A percentile compares a stretch with the other conserved stretches of the same genome.
Evolutionary conservation across 1,140 invertebrate species (phyloP).

Genomic region (Augochlora pura): DNA sequence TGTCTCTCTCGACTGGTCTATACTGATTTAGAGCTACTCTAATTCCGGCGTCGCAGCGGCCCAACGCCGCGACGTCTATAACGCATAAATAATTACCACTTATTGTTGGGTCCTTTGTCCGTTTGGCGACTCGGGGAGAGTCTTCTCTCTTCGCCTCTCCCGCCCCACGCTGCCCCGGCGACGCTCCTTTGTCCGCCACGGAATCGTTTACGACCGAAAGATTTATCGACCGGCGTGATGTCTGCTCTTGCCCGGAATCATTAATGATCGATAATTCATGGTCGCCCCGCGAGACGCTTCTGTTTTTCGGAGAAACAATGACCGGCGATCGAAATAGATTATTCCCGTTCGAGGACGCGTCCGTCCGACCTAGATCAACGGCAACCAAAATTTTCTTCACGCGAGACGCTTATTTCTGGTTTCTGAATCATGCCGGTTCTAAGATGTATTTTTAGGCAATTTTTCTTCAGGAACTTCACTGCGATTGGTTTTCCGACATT

Average conservation of each 20-base stretch:
- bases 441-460: too few species aligned
- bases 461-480: too few species aligned
- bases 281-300: constrained; percentile 46
- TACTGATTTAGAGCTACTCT: constrained; percentile 73
- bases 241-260: constrained; percentile 62
- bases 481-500: too few species aligned
- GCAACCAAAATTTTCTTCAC: too few species aligned
- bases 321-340: constrained; percentile 8
- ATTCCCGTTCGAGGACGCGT: not conserved
- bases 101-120: constrained; percentile 66
- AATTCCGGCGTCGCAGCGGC: constrained; percentile 66
- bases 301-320: constrained; percentile 51
- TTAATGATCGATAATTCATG: constrained; percentile 73
- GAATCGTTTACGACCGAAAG: constrained; percentile 63
- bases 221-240: constrained; percentile 70
- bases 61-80: constrained; percentile 54
- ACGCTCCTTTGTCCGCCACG: constrained; percentile 63
- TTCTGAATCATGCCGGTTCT: too few species aligned
- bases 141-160: not conserved
- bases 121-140: constrained; percentile 55
- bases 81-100: constrained; percentile 77
- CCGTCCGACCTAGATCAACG: too few species aligned
- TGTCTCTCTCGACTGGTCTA: constrained; percentile 59
- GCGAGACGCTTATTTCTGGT: too few species aligned
- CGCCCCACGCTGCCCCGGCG: constrained; percentile 18